Evolutionary conservation across 2,797 vertebrate genomes (phyloP), one percentile per base, ranked within the genome.

Genomic region (Megalops cyprinoides): DNA sequence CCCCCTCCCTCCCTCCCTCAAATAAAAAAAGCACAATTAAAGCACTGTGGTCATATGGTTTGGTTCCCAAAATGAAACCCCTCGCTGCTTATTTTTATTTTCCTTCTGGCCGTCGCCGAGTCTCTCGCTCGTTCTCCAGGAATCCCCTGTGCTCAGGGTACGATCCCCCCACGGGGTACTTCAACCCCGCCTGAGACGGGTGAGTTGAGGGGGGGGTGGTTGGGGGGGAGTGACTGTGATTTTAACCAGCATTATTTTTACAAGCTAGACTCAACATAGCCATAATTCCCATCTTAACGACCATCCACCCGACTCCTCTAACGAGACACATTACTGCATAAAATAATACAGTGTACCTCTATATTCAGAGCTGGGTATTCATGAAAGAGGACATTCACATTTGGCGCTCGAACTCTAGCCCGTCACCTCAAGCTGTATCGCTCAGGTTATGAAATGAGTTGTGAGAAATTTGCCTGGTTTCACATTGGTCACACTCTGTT

Each of bases 41-140:
- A 60, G 65, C 73, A 82, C 82, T 86, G 62, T 78, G 81, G 76
- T 81, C 85, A 84, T 79, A 79, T 85, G 82, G 67, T 82, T 42
- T 15, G 46, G 28, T 48, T n/a, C n/a, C 79, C 74, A 46, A 76
- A 56, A 69, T 62, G 79, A 67, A 62, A 25, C 39, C 34, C 65
- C 9, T 69, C n/a, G 23, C 65, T 9, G 37, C 65, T 69, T 69
- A 69, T 69, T 69, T 69, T 69, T 42, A 42, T 69, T 42, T 18
- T 18, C 65, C 65, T 18, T 20, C 65, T 69, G 65, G 65, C 65
- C 23, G 65, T 42, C 18, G 20, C 10, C 18, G 51, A 3, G 51
- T 53, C 51, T 53, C 51, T 53, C 37, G 10, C 65, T 69, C 39
- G 42, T 42, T 69, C 65, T 37, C 23, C 18, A 20, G 37, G 39